Conservation (phyloP, 2,113 vertebrate genomes). For the Sorex araneus region DNA sequence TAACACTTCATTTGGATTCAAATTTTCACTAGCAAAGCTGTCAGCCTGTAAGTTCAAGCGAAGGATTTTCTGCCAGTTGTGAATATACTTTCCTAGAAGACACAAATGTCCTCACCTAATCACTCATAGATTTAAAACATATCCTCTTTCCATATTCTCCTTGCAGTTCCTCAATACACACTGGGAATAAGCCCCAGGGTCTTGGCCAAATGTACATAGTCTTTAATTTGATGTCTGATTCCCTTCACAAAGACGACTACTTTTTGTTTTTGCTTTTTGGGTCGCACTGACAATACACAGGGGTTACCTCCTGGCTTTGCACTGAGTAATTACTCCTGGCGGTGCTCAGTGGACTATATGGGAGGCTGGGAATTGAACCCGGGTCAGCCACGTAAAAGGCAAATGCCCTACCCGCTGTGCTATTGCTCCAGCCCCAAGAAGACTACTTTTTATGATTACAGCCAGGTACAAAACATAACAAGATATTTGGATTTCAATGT, state of each 20-base stretch:
- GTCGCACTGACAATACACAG: no score
- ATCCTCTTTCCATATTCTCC: not conserved
- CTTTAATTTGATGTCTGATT: not conserved
- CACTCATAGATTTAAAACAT: slow-evolving; percentile 27
- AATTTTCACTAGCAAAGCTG: slow-evolving; percentile 39
- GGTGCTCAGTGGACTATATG: no score
- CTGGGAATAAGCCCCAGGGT: not conserved
- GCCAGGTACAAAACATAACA: not conserved
- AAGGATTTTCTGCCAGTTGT: slow-evolving; percentile 67
- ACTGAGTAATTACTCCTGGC: no score
- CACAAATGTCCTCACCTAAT: slow-evolving; percentile 47
- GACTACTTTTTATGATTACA: slow-evolving; percentile 45
- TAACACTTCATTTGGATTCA: slow-evolving; percentile 62
- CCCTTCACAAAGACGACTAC: not conserved
- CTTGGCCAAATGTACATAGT: not conserved
- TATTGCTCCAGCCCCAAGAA: no score
- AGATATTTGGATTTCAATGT: slow-evolving; percentile 14
- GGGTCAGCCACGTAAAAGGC: no score
- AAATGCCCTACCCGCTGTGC: no score
- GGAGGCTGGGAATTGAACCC: no score
- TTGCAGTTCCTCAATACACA: no score
- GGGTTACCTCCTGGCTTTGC: no score
- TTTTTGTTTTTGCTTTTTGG: no score
- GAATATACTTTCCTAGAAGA: slow-evolving; percentile 43
- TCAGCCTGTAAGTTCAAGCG: slow-evolving; percentile 59